Percentiles rank a stretch among this genome's conserved stretches.
These are phyloP conservation scores for Chymomyza costata DNA, from an alignment of 1,140 invertebrate genomes.

Conservation along the genomic window DNA sequence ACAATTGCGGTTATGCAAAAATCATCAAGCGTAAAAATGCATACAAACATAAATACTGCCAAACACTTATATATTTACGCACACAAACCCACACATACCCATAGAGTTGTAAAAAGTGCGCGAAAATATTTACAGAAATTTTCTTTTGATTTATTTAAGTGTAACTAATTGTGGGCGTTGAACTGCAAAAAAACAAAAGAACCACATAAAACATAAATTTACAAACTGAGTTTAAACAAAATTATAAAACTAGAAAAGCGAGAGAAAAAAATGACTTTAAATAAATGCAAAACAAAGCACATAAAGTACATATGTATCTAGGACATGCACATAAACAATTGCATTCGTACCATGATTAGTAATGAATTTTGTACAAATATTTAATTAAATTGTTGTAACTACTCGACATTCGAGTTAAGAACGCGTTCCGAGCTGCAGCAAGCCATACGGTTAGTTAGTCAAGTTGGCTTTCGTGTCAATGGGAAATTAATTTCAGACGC, in stretches of 20 bases:
- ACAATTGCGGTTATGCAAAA: no score
- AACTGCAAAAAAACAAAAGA: slow-evolving; percentile 61
- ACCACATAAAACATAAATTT: slow-evolving; percentile 38
- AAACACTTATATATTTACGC: no score
- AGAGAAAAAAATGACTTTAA: slow-evolving; percentile 3
- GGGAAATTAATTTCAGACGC: slow-evolving; percentile 53
- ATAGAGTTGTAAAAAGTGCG: no score
- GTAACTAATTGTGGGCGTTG: slow-evolving; percentile 72
- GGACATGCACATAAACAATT: slow-evolving; percentile 16
- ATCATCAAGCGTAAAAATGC: no score
- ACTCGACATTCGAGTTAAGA: no score
- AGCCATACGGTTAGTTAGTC: no score
- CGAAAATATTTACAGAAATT: slow-evolving; percentile 56
- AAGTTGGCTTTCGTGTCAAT: slow-evolving; percentile 63
- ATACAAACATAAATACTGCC: no score
- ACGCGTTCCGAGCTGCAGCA: no score
- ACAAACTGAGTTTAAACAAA: slow-evolving; percentile 14
- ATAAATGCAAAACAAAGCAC: slow-evolving; percentile 3
- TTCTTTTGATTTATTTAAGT: slow-evolving; percentile 72
- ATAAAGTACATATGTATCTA: slow-evolving; percentile 28
- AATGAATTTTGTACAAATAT: slow-evolving; percentile 41
- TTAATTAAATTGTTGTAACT: slow-evolving; percentile 50
- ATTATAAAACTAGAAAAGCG: slow-evolving; percentile 15
- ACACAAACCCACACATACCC: no score
- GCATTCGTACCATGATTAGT: background rate